These are phyloP conservation scores for Telenomus remus DNA, from an alignment of 1,140 invertebrate species.

Conservation along the genomic window DNA sequence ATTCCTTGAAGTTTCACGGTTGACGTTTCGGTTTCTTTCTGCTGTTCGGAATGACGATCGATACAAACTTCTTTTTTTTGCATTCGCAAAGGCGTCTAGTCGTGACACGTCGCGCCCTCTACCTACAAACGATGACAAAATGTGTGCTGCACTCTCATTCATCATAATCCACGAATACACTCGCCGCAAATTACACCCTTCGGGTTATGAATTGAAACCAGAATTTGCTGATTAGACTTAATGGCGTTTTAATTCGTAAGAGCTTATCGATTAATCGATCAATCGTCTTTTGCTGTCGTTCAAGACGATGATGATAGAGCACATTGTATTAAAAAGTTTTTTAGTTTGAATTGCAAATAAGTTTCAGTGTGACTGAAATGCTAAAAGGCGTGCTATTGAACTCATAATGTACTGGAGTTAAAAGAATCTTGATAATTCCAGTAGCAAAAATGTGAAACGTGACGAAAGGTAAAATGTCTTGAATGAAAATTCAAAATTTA, in stretches of 20 bases:
- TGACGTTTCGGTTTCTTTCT: conserved; percentile 36
- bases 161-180: conserved; percentile 43
- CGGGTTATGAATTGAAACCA: conserved; percentile 33
- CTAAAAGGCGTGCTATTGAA: too few relatives aligned
- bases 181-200: conserved; percentile 33
- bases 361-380: too few relatives aligned
- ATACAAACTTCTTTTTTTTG: conserved; percentile 54
- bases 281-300: neutral
- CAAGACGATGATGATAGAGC: too few relatives aligned
- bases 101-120: conserved; percentile 50
- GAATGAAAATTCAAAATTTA: too few relatives aligned
- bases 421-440: too few relatives aligned
- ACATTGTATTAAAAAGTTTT: neutral
- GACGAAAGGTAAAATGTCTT: too few relatives aligned
- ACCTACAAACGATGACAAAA: conserved; percentile 63
- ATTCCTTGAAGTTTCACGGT: conserved; percentile 48
- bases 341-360: too few relatives aligned
- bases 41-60: conserved; percentile 51
- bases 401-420: too few relatives aligned
- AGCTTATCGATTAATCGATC: conserved; percentile 29
- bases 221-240: conserved; percentile 44
- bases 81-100: conserved; percentile 19
- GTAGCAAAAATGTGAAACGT: too few relatives aligned
- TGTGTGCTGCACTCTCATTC: conserved; percentile 35
- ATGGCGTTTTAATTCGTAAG: conserved; percentile 35